Evolutionary conservation across 2,113 vertebrate genomes (phyloP).

Genomic region (Damaliscus lunatus): DNA sequence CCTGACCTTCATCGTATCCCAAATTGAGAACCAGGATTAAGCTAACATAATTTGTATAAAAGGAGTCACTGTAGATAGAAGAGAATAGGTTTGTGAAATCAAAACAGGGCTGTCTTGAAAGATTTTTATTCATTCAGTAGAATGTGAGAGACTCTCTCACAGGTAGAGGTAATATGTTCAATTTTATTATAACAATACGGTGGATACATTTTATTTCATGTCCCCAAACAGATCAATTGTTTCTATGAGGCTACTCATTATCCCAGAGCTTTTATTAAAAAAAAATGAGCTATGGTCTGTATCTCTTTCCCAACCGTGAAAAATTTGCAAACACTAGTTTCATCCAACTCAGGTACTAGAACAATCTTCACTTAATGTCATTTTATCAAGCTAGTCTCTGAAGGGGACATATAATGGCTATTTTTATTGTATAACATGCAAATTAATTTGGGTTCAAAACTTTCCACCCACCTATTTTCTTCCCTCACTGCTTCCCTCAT

Average conservation of each 20-base stretch:
- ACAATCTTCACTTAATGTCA: neutral
- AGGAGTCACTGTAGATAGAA: fast-evolving
- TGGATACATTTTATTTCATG: neutral
- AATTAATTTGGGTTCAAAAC: neutral
- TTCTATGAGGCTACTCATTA: neutral
- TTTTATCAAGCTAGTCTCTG: neutral
- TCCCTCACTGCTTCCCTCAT: neutral
- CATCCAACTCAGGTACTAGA: neutral
- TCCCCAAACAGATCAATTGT: neutral
- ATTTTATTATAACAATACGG: neutral
- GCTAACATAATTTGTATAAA: neutral
- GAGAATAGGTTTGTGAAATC: neutral
- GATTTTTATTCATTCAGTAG: neutral
- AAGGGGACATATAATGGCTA: neutral
- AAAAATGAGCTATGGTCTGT: neutral
- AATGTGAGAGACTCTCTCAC: neutral
- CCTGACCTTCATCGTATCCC: neutral
- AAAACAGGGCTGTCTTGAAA: neutral
- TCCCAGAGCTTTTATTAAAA: neutral
- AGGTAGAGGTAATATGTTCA: neutral
- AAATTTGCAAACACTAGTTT: neutral
- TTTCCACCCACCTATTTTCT: neutral
- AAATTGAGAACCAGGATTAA: neutral
- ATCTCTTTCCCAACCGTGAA: neutral
- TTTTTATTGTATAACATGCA: neutral